Base-by-base conservation (phyloP, 1,140 invertebrate species). In the Danaus plexippus region DNA sequence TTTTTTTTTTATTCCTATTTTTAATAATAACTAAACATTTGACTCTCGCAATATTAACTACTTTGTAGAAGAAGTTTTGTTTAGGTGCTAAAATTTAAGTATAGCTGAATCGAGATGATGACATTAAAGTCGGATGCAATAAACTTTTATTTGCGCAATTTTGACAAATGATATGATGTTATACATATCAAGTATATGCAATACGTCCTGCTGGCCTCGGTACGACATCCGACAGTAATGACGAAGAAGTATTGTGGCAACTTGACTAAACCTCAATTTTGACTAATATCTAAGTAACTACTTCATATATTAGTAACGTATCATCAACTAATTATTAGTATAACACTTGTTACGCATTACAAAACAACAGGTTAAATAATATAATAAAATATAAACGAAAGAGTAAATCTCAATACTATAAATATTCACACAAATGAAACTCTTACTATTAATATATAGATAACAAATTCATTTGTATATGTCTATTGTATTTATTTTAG, bases 401-500 rank as follows among this genome's bases (percentile, higher is more conserved):
- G 66, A 48, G 15, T 11, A 59, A 66, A 57, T 54, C 46, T 64
- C 52, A 55, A 63, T 50, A 62, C 55, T 55, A 62, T 68, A 65
- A 60, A 62, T 61, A 61, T 59, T 59, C 58, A 66, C 61, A 63
- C 63, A 65, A 63, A 69, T 64, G 47, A 66, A 59, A 65, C 62
- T 69, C 57, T 68, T 54, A 61, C 62, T 56, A 56, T 59, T 32
- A 32, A 32, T 32, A 32, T 32, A 32, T 32, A 32, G 22, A 57
- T 69, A 69, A 71, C 64, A 65, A 64, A 71, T 66, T 54, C 66
- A 50, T 66, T 63, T 67, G 63, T 66, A 66, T 63, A 66, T 56
- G 58, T 65, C 55, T 62, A 62, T 62, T 59, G 60, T 66, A 46
- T 62, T 64, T 61, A 54, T 62, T 57, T 67, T 63, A 75, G 66